These are phyloP conservation scores for Blastomussa wellsi DNA, from an alignment of 92 coral and sea anemone species.

Conservation along the genomic window DNA sequence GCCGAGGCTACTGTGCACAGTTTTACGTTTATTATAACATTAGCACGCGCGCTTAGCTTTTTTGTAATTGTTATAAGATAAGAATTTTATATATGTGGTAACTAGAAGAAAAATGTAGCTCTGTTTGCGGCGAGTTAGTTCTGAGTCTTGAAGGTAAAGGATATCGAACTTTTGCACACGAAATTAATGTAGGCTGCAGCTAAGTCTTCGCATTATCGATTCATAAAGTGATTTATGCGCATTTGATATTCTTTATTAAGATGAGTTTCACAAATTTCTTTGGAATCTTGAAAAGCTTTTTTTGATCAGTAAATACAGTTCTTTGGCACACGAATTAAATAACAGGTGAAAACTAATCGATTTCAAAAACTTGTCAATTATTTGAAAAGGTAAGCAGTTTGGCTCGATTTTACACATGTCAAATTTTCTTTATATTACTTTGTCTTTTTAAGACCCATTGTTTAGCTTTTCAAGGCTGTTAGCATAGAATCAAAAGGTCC, in stretches of 20 bases:
- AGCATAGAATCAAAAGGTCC: slow-evolving; percentile 56
- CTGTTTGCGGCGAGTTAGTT: background rate
- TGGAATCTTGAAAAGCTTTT: slow-evolving; percentile 13
- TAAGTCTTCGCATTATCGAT: background rate
- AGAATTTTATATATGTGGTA: slow-evolving; percentile 7
- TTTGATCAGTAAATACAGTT: slow-evolving; percentile 13
- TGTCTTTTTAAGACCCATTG: slow-evolving; percentile 70
- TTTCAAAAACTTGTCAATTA: slow-evolving; percentile 72
- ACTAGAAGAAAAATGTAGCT: slow-evolving; percentile 10
- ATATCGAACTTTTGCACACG: background rate
- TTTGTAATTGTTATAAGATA: background rate
- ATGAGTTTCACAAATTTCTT: background rate
- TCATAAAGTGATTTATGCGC: background rate
- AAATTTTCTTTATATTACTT: slow-evolving; percentile 55
- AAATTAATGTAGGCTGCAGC: background rate
- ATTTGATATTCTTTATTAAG: slow-evolving; percentile 1
- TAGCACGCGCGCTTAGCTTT: background rate
- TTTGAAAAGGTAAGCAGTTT: slow-evolving; percentile 68
- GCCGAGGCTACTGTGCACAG: background rate
- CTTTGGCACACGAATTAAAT: slow-evolving; percentile 47
- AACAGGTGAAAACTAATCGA: slow-evolving; percentile 71
- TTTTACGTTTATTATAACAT: slow-evolving; percentile 19
- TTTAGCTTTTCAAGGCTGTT: slow-evolving; percentile 61
- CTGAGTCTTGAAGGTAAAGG: background rate
- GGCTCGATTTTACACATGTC: slow-evolving; percentile 87